Conservation (phyloP, 1,140 invertebrate species). For the Heliconius himera region DNA sequence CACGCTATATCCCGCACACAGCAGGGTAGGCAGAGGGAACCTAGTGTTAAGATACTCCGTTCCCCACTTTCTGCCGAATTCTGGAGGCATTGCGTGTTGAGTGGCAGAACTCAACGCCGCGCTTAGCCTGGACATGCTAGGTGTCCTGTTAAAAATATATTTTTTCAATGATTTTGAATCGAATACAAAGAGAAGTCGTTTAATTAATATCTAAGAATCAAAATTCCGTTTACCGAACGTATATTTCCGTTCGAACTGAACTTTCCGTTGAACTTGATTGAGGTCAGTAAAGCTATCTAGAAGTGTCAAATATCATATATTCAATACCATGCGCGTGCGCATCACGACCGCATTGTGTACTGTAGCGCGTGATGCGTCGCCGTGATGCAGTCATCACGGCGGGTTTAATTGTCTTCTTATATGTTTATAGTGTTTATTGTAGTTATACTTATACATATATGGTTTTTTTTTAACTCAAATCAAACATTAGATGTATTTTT, state of each 20-base stretch:
- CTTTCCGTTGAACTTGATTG: conserved; percentile 10
- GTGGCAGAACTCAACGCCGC: too few species aligned
- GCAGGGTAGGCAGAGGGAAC: too few species aligned
- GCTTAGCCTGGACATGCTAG: too few species aligned
- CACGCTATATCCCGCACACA: too few species aligned
- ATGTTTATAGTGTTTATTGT: neutral
- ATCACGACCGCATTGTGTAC: conserved; percentile 39
- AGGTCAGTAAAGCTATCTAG: conserved; percentile 21
- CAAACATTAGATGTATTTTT: too few species aligned
- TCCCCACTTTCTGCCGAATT: too few species aligned
- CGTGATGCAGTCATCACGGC: conserved; percentile 33
- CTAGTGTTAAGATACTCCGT: too few species aligned
- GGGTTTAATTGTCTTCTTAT: conserved; percentile 17
- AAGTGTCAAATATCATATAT: conserved; percentile 31
- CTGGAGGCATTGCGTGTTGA: too few species aligned
- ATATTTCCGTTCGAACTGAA: conserved; percentile 7
- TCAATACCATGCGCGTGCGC: conserved; percentile 27
- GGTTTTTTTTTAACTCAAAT: neutral
- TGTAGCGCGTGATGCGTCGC: conserved; percentile 14
- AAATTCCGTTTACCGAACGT: neutral
- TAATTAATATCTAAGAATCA: neutral
- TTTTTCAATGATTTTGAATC: too few species aligned
- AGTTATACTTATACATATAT: neutral
- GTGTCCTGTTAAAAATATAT: too few species aligned
- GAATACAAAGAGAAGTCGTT: too few species aligned